Evolutionary conservation across 2,888 invertebrate species (phyloP).

Genomic region (Alsophila aescularia): DNA sequence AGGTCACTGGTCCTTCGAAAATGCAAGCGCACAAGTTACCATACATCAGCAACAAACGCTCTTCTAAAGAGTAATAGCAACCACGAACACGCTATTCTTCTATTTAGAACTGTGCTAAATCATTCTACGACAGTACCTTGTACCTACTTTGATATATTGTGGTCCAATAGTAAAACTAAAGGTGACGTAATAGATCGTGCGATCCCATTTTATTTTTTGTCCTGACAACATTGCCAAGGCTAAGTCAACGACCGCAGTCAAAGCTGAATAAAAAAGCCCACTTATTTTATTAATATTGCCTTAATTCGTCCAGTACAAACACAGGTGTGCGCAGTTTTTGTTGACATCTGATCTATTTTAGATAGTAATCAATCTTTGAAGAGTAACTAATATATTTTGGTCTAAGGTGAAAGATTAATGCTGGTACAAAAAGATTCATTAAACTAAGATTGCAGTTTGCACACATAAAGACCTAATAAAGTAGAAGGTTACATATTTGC

Average conservation of each 20-base stretch:
- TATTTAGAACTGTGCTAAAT: constrained; percentile 7
- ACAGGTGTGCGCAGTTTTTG: constrained; percentile 38
- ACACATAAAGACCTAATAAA: too few relatives aligned
- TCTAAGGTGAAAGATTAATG: too few relatives aligned
- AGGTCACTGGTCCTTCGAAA: too few relatives aligned
- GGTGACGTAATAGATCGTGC: constrained; percentile 46
- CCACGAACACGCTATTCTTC: background rate
- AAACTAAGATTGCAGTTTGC: background rate
- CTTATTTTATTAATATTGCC: constrained; percentile 51
- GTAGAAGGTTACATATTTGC: too few relatives aligned
- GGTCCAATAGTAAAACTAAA: constrained; percentile 19
- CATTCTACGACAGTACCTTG: constrained; percentile 5
- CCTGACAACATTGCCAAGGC: constrained; percentile 61
- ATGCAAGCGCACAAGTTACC: too few relatives aligned
- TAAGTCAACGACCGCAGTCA: constrained; percentile 65
- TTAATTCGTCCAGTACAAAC: constrained; percentile 42
- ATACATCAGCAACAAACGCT: too few relatives aligned
- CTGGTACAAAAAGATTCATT: background rate
- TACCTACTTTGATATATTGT: constrained; percentile 2
- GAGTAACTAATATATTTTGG: constrained; percentile 30
- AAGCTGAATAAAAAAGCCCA: constrained; percentile 47
- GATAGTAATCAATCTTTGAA: constrained; percentile 24
- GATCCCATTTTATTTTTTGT: constrained; percentile 59
- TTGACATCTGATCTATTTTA: constrained; percentile 21
- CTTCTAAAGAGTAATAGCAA: background rate